Conservation (phyloP, 1,140 invertebrate species). For the Rhyacophila brunnea region DNA sequence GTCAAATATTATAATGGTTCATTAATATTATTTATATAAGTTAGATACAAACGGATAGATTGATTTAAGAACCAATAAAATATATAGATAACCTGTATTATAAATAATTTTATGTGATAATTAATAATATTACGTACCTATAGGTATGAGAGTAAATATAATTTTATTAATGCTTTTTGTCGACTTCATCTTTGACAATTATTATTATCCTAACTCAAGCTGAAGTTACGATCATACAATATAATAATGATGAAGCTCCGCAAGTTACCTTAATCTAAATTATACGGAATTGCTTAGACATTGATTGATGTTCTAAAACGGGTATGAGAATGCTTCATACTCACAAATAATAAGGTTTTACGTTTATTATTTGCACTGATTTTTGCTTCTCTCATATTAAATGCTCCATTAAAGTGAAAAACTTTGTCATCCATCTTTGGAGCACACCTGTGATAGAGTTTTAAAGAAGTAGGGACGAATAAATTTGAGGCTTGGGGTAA, state of each 20-base stretch:
- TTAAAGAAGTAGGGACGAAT: too few species aligned
- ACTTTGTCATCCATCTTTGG: slow-evolving; percentile 8
- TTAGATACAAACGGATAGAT: too few species aligned
- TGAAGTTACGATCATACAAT: background rate
- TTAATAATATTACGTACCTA: too few species aligned
- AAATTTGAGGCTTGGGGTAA: too few species aligned
- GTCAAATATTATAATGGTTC: too few species aligned
- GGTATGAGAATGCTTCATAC: background rate
- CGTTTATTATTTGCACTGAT: background rate
- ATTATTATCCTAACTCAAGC: background rate
- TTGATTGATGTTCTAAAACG: slow-evolving; percentile 1
- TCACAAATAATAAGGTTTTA: background rate
- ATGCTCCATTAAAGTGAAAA: slow-evolving; percentile 17
- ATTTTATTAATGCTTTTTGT: too few species aligned
- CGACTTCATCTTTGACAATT: too few species aligned
- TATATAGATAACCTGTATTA: too few species aligned
- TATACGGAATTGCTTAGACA: background rate
- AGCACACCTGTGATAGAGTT: slow-evolving; percentile 7
- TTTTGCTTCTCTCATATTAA: slow-evolving; percentile 8
- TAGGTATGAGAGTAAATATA: too few species aligned
- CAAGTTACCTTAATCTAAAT: slow-evolving; percentile 4
- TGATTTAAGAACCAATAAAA: too few species aligned
- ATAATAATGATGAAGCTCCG: background rate
- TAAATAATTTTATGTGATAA: too few species aligned
- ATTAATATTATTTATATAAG: too few species aligned